Conservation (phyloP, 2,113 vertebrate genomes). For the Nymphicus hollandicus region DNA sequence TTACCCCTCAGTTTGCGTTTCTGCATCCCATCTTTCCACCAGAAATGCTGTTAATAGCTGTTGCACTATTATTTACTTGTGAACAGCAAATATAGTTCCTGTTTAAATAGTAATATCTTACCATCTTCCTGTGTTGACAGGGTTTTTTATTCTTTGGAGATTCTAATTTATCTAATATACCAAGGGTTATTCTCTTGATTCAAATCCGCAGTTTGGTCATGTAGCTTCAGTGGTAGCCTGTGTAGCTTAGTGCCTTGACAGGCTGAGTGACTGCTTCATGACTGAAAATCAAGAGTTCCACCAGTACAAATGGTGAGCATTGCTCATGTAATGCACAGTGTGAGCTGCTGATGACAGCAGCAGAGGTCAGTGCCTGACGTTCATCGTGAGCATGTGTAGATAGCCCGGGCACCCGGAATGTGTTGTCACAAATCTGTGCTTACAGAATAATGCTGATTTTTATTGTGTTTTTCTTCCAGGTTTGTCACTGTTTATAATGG, state of each 20-base stretch:
- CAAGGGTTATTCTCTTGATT: neutral
- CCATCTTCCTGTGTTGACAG: neutral
- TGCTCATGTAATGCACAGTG: neutral
- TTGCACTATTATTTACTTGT: neutral
- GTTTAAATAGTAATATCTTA: neutral
- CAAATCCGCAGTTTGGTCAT: neutral
- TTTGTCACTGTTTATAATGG: conserved; percentile 79
- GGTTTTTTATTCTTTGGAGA: neutral
- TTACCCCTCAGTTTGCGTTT: neutral
- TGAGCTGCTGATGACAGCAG: fast-evolving
- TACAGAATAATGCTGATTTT: neutral
- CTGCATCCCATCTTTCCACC: neutral
- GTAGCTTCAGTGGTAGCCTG: neutral
- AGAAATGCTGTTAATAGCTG: neutral
- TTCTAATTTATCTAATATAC: fast-evolving
- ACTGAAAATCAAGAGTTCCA: neutral
- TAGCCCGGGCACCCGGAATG: fast-evolving
- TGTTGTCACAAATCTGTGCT: fast-evolving
- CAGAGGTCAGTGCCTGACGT: neutral
- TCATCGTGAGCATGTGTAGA: fast-evolving
- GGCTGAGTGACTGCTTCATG: neutral
- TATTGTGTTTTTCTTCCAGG: conserved; percentile 31
- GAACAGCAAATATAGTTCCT: neutral
- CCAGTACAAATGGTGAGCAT: fast-evolving
- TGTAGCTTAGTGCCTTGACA: neutral